A percentile compares a stretch with the other conserved stretches of the same genome.
Evolutionary conservation across 2,113 vertebrate genomes (phyloP).

Genomic region (Butastur rufipennis): DNA sequence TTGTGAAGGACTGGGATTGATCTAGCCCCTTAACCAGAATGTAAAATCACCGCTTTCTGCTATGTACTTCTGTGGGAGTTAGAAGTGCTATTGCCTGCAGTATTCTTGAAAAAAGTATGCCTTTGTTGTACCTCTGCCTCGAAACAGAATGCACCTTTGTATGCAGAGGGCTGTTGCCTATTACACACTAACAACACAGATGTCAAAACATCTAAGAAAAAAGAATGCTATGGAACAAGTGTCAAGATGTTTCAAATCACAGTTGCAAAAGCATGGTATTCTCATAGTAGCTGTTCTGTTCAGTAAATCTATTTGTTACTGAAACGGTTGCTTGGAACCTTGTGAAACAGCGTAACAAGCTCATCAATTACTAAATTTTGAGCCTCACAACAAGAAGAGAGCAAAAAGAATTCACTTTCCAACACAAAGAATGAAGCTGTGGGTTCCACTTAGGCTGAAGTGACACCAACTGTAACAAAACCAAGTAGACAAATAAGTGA

Average conservation of each 20-base stretch:
- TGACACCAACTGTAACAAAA: background rate
- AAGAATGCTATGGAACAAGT: background rate
- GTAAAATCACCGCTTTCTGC: background rate
- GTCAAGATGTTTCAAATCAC: background rate
- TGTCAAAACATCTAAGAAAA: background rate
- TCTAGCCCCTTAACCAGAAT: background rate
- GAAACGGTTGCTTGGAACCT: background rate
- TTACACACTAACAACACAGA: background rate
- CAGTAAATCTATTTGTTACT: background rate
- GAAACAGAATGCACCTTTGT: background rate
- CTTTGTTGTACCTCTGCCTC: background rate
- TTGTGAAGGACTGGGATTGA: background rate
- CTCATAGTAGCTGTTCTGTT: background rate
- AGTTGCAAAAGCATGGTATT: background rate
- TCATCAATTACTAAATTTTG: background rate
- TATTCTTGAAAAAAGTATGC: background rate
- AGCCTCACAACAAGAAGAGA: background rate
- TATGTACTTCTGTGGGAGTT: fast-evolving
- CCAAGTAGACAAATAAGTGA: background rate
- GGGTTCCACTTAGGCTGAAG: background rate
- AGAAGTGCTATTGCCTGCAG: background rate
- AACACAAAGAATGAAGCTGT: background rate
- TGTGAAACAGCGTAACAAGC: background rate
- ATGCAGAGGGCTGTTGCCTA: background rate
- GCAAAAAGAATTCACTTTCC: background rate